A percentile compares a stretch with the other conserved stretches of the same genome.
These are phyloP conservation scores for Heliconius aoede DNA, from an alignment of 2,888 invertebrate species.

Conservation along the genomic window DNA sequence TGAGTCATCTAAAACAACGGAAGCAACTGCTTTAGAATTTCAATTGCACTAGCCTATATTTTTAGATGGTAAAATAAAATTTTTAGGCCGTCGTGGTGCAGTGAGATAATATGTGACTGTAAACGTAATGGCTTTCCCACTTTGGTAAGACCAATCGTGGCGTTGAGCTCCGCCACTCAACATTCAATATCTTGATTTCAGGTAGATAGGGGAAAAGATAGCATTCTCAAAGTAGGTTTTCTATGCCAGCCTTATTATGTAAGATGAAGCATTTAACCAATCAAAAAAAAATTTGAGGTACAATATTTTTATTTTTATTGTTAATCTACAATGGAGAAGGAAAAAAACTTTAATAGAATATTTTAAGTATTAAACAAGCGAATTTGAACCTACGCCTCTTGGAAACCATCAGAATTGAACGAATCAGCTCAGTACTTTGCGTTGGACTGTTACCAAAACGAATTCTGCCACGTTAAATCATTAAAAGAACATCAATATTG, in stretches of 20 bases:
- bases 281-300: background rate
- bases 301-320: background rate
- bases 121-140: background rate
- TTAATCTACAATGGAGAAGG: too few species aligned
- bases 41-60: slow-evolving; percentile 2
- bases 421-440: too few species aligned
- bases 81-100: too few species aligned
- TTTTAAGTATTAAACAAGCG: too few species aligned
- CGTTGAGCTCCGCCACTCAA: background rate
- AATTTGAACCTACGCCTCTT: too few species aligned
- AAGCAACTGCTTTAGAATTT: slow-evolving; percentile 5
- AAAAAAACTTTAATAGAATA: too few species aligned
- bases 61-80: background rate
- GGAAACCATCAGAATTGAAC: too few species aligned
- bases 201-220: background rate
- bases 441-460: background rate
- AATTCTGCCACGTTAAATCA: background rate
- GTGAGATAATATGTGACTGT: background rate
- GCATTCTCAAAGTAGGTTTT: background rate
- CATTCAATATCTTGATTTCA: background rate
- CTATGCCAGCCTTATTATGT: background rate
- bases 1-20: slow-evolving; percentile 1
- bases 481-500: background rate
- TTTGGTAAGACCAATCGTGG: background rate
- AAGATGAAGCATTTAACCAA: background rate